These are phyloP conservation scores for Philereme vetulata DNA, from an alignment of 2,888 invertebrate genomes.

Conservation along the genomic window DNA sequence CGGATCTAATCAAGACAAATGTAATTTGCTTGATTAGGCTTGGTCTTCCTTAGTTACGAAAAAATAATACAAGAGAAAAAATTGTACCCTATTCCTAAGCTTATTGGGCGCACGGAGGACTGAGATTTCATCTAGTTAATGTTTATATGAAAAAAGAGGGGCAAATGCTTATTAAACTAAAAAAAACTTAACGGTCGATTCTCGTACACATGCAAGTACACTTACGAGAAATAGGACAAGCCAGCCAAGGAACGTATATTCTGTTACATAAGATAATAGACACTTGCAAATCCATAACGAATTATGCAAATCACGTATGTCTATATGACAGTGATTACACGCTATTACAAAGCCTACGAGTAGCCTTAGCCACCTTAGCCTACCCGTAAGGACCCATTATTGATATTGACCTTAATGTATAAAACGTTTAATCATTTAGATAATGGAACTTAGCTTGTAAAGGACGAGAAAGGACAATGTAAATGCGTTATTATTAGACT, in stretches of 20 bases:
- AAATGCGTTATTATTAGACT: constrained; percentile 1
- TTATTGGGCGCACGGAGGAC: too few species aligned
- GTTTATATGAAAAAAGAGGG: too few species aligned
- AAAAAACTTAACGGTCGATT: too few species aligned
- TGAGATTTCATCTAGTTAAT: too few species aligned
- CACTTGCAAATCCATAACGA: constrained; percentile 23
- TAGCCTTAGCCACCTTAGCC: constrained; percentile 44
- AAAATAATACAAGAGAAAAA: too few species aligned
- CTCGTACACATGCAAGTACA: background rate
- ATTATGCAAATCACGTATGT: constrained; percentile 49
- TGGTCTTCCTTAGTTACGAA: too few species aligned
- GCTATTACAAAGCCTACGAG: constrained; percentile 41
- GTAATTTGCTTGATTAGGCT: too few species aligned
- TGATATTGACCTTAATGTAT: constrained; percentile 40
- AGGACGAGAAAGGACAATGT: constrained; percentile 24
- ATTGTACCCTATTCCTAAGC: too few species aligned
- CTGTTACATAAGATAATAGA: constrained; percentile 2
- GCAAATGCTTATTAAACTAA: too few species aligned
- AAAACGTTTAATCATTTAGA: constrained; percentile 24
- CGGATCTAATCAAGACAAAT: too few species aligned
- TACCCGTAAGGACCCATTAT: constrained; percentile 34
- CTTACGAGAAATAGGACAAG: background rate
- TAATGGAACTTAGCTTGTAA: constrained; percentile 22
- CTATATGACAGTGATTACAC: constrained; percentile 43
- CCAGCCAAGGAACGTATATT: constrained; percentile 13